phyloP scores from a whole-genome alignment of 1,140 invertebrate genomes.

The Temnothorax nylanderi region DNA sequence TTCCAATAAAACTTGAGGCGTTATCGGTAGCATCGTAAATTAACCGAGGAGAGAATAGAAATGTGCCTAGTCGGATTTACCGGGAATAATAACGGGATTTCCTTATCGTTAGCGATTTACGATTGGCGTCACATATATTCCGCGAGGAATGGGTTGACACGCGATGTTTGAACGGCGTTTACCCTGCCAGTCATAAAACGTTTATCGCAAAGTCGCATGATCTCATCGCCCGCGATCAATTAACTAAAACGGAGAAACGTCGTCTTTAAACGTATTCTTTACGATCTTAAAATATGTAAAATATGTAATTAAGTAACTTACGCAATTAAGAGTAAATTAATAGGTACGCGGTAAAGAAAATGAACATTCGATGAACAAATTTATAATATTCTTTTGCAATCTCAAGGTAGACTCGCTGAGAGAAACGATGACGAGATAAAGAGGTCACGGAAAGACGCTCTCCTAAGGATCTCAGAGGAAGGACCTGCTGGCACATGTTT shows the following conservation, averaged over 20 bases:
- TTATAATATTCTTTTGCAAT: background rate
- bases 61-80: conserved; percentile 23
- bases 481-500: conserved; percentile 80
- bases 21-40: conserved; percentile 57
- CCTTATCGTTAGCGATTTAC: conserved; percentile 23
- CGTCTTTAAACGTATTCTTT: conserved; percentile 5
- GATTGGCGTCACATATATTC: conserved; percentile 62
- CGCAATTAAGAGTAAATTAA: background rate
- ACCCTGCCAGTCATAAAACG: conserved; percentile 14
- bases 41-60: conserved; percentile 48
- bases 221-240: background rate
- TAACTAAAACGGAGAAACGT: background rate
- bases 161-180: conserved; percentile 32
- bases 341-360: background rate
- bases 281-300: background rate
- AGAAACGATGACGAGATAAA: conserved; percentile 49
- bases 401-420: background rate
- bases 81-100: conserved; percentile 45
- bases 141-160: conserved; percentile 29
- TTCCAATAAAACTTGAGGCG: conserved; percentile 30
- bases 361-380: background rate
- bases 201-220: conserved; percentile 8
- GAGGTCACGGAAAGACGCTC: conserved; percentile 34
- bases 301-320: background rate
- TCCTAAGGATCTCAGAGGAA: conserved; percentile 56